phyloP scores from a whole-genome alignment of 2,888 invertebrate genomes.

The Drosophila merina region DNA sequence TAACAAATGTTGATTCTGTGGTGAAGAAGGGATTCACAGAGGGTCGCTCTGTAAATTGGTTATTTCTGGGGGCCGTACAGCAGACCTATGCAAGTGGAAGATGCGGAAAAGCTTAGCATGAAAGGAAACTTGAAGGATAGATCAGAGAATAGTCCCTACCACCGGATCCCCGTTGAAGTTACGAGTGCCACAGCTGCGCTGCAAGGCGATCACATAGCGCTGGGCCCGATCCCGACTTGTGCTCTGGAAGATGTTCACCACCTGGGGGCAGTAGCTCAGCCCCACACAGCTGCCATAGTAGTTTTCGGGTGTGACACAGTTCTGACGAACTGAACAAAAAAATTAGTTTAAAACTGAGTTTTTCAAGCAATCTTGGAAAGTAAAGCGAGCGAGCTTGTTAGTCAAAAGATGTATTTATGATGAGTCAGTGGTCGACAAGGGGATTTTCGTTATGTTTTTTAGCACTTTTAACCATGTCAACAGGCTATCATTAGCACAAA shows the following conservation, averaged over 20 bases:
- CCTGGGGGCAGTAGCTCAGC: conserved; percentile 79
- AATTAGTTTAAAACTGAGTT: neutral
- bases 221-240: conserved; percentile 66
- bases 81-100: conserved; percentile 68
- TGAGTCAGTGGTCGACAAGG: conserved; percentile 11
- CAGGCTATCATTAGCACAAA: conserved; percentile 14
- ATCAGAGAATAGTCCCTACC: conserved; percentile 61
- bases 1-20: conserved; percentile 40
- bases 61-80: conserved; percentile 69
- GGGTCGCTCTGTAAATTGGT: conserved; percentile 37
- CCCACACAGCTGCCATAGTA: conserved; percentile 79
- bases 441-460: conserved; percentile 18
- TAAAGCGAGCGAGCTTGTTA: neutral
- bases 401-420: conserved; percentile 6
- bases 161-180: conserved; percentile 81
- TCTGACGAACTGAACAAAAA: conserved; percentile 54
- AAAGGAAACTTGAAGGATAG: neutral
- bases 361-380: neutral
- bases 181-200: conserved; percentile 80
- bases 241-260: conserved; percentile 72
- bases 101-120: conserved; percentile 15
- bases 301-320: conserved; percentile 81
- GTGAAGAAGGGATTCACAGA: conserved; percentile 58
- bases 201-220: conserved; percentile 75
- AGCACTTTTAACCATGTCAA: conserved; percentile 19